phyloP scores from a whole-genome alignment of 1,140 invertebrate species.

The Panagrolaimus sp. region DNA sequence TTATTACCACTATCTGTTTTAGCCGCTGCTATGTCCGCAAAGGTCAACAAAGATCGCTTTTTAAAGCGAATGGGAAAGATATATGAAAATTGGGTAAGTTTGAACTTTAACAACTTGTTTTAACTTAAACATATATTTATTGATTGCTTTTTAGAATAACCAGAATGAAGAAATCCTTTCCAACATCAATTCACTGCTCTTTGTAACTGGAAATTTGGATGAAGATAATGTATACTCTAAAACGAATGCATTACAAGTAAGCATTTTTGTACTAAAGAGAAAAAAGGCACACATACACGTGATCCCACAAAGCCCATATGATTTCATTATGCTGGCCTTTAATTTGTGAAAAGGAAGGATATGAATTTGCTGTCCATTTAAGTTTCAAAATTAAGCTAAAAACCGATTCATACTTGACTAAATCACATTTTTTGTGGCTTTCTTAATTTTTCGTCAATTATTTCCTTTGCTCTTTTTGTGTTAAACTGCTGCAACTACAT shows the following conservation, averaged over 20 bases:
- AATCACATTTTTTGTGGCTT: no score
- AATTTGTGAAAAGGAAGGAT: no score
- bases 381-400: no score
- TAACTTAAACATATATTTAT: slow-evolving; percentile 3
- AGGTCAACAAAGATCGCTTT: slow-evolving; percentile 42
- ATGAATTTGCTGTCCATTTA: no score
- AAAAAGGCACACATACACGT: no score
- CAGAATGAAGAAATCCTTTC: slow-evolving; percentile 28
- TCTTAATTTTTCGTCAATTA: no score
- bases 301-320: no score
- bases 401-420: no score
- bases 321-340: no score
- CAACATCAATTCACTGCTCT: slow-evolving; percentile 25
- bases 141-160: slow-evolving; percentile 34
- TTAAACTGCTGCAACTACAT: not conserved
- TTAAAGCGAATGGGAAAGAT: slow-evolving; percentile 36
- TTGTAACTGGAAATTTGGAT: slow-evolving; percentile 33
- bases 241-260: slow-evolving; percentile 49
- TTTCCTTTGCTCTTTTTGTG: not conserved
- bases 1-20: no score
- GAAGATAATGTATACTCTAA: slow-evolving; percentile 43
- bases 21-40: not conserved
- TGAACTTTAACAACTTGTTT: not conserved
- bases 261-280: not conserved
- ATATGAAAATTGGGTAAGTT: slow-evolving; percentile 45